These are phyloP conservation scores for Eufriesea mexicana DNA, from an alignment of 1,140 invertebrate species.

Conservation along the genomic window DNA sequence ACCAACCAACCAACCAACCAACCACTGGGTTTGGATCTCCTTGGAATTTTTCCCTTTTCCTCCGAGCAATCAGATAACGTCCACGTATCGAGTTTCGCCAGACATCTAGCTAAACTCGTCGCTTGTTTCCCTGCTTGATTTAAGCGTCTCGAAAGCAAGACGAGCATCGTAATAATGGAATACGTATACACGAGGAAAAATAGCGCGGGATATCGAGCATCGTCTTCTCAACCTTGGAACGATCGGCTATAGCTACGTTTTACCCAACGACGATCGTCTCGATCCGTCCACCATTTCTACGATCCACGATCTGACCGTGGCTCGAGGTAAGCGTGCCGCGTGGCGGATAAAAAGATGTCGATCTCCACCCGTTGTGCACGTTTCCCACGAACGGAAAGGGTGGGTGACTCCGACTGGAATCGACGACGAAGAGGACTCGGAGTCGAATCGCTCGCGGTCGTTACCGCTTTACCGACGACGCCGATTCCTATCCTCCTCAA, in stretches of 20 bases:
- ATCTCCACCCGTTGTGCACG: constrained; percentile 49
- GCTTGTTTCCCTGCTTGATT: background rate
- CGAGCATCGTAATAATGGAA: constrained; percentile 24
- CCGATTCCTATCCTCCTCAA: constrained; percentile 66
- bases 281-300: no score
- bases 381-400: constrained; percentile 57
- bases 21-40: constrained; percentile 17
- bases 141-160: background rate
- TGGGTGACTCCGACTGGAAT: constrained; percentile 24
- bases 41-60: background rate
- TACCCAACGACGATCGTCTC: background rate
- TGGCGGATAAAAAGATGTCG: constrained; percentile 49
- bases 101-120: background rate
- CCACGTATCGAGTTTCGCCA: constrained; percentile 45
- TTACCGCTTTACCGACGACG: constrained; percentile 61
- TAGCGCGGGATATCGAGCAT: background rate
- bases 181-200: background rate
- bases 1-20: background rate
- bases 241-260: background rate
- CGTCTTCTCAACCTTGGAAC: constrained; percentile 2
- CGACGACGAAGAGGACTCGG: constrained; percentile 27
- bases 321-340: constrained; percentile 19
- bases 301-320: constrained; percentile 37
- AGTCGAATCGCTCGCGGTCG: constrained; percentile 48
- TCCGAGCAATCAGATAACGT: constrained; percentile 58